Evolutionary conservation across 2,113 vertebrate genomes (phyloP).

Genomic region (Pomatostomus ruficeps): DNA sequence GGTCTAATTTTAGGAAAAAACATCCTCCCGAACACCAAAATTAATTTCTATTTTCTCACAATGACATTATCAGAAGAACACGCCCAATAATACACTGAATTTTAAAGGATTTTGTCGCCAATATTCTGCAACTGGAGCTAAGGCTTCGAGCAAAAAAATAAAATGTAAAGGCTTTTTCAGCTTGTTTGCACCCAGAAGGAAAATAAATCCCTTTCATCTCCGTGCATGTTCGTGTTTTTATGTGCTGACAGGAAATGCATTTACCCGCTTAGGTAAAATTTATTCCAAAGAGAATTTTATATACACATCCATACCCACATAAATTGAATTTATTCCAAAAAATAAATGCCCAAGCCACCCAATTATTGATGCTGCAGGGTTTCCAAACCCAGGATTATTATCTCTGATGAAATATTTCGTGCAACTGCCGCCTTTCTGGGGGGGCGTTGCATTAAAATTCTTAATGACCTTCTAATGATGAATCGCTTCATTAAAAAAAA

Average conservation of each 20-base stretch:
- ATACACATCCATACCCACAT: not conserved
- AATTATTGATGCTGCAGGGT: not conserved
- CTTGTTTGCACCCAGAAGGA: not conserved
- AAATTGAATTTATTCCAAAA: not conserved
- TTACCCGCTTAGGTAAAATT: not conserved
- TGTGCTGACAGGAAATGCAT: not conserved
- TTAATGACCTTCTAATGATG: constrained; percentile 31
- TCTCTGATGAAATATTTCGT: constrained; percentile 6
- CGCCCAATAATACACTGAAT: not conserved
- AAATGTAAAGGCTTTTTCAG: not conserved
- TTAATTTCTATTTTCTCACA: not conserved
- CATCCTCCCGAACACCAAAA: not conserved
- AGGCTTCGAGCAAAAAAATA: not conserved
- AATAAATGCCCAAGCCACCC: not conserved
- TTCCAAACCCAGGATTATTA: not conserved
- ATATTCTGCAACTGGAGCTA: not conserved
- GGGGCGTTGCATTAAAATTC: constrained; percentile 25
- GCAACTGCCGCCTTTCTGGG: not conserved
- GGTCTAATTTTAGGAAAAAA: not conserved
- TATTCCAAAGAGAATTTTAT: not conserved
- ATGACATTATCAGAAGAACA: not conserved
- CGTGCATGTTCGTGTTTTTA: not conserved
- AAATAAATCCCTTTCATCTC: not conserved
- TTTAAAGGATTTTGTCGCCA: not conserved
- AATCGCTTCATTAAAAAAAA: constrained; percentile 21